A percentile compares a stretch with the other conserved stretches of the same genome.
These are phyloP conservation scores for Trinorchestia longiramus DNA, from an alignment of 1,140 invertebrate species.

Conservation along the genomic window DNA sequence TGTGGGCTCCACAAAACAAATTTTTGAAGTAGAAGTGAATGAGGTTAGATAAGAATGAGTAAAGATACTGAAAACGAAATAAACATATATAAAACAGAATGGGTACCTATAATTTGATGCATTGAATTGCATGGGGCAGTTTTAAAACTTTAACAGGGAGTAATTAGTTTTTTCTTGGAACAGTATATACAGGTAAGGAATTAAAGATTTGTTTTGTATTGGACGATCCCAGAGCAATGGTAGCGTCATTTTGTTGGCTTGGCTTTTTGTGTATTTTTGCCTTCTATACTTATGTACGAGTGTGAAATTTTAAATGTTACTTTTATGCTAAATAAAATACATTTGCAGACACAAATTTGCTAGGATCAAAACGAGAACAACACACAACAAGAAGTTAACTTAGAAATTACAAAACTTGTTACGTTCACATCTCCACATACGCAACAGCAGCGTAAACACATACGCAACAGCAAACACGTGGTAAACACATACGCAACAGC, in stretches of 20 bases:
- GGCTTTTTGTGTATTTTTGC: neutral
- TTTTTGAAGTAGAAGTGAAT: neutral
- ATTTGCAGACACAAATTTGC: no score
- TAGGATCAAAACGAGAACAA: neutral
- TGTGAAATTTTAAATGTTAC: no score
- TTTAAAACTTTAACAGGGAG: neutral
- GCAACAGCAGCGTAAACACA: neutral
- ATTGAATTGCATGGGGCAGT: neutral
- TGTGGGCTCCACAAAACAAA: neutral
- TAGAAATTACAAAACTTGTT: neutral
- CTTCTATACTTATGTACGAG: neutral
- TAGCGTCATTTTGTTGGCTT: no score
- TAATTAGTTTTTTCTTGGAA: neutral
- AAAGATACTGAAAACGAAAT: neutral
- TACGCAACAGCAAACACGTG: neutral
- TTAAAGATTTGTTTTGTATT: no score
- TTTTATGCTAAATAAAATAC: no score
- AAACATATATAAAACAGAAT: neutral
- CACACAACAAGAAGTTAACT: neutral
- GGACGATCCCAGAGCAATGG: no score
- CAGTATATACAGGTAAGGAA: neutral
- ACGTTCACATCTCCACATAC: no score
- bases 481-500: no score
- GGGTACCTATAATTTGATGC: neutral
- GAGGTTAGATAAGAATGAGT: neutral